Base-by-base conservation (phyloP, 2,888 invertebrate genomes). In the Rhorus exstirpatorius region DNA sequence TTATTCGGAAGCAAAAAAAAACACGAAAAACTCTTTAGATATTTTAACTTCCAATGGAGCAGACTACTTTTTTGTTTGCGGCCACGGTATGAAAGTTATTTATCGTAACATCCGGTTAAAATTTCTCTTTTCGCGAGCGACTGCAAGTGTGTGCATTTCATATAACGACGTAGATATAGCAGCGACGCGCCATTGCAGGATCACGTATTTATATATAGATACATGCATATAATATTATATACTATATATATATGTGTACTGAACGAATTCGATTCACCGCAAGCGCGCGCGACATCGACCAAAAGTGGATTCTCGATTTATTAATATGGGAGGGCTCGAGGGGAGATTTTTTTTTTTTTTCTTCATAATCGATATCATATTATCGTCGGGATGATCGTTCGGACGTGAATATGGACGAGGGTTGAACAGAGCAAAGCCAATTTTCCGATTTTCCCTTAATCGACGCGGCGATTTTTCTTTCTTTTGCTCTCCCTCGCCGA, bases 281-380 rank as follows among this genome's bases (percentile, higher is more conserved):
- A 53, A 72, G 49, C n/a, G n/a, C n/a, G 21, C 24, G 55, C 19
- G 51, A 44, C 44, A 41, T 60, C 46, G 49, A 53, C 63, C 77
- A 77, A 72, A 31, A 86, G 84, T 83, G 86, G 83, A 83, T 86
- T 75, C 63, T 76, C 84, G 81, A 84, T 86, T 84, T 84, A 87
- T 83, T 82, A n/a, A 83, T 79, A 83, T 81, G 51, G 79, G 70
- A 21, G 19, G 51, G 65, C 82, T 14, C 55, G 38, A 31, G 83
- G 65, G 74, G 17, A 10, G 14, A 10, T 19, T 63, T 63, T 38
- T 68, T 49, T 14, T 24, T 60, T 67, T 60, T 67, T 65, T 65
- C 49, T 41, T 31, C 24, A 44, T 55, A 31, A 49, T 26, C 41
- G 74, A 78, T 79, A 71, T 79, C 71, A 70, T 78, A 78, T 81